Evolutionary conservation across 2,797 vertebrate genomes (phyloP).

Genomic region (Xiphophorus birchmanni): DNA sequence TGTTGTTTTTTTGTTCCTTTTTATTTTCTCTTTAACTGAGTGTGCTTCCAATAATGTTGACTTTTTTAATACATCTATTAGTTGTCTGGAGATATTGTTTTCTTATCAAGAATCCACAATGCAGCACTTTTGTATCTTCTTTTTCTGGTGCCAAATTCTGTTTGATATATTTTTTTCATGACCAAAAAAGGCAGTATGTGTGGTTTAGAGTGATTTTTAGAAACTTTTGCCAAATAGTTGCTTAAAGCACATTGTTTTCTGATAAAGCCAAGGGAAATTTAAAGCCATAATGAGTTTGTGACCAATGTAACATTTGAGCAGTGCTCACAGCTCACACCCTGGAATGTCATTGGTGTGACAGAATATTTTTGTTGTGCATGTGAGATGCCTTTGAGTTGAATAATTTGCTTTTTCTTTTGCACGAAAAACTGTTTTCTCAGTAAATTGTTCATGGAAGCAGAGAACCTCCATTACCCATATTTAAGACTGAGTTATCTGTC

Average conservation of each 20-base stretch:
- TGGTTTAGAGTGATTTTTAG: slow-evolving; percentile 16
- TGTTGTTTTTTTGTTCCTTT: neutral
- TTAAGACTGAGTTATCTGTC: neutral
- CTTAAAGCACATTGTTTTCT: slow-evolving; percentile 70
- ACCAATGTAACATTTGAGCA: neutral
- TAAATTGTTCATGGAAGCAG: neutral
- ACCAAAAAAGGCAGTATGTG: neutral
- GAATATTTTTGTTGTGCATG: neutral
- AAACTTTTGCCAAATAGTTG: slow-evolving; percentile 56
- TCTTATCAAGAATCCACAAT: neutral
- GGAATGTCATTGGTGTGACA: neutral
- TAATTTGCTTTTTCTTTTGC: neutral
- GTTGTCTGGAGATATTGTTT: neutral
- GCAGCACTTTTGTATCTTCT: neutral
- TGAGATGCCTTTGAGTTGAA: neutral
- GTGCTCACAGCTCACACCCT: neutral
- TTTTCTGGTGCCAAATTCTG: neutral
- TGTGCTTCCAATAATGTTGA: neutral
- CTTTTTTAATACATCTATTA: neutral
- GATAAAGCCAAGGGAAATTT: slow-evolving; percentile 75
- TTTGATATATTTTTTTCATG: neutral
- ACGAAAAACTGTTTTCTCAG: neutral
- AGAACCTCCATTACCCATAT: neutral
- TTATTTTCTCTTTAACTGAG: neutral
- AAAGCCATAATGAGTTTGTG: slow-evolving; percentile 71